A percentile compares a stretch with the other conserved stretches of the same genome.
phyloP scores from a whole-genome alignment of 2,797 vertebrate species.

The Botia kubotai region DNA sequence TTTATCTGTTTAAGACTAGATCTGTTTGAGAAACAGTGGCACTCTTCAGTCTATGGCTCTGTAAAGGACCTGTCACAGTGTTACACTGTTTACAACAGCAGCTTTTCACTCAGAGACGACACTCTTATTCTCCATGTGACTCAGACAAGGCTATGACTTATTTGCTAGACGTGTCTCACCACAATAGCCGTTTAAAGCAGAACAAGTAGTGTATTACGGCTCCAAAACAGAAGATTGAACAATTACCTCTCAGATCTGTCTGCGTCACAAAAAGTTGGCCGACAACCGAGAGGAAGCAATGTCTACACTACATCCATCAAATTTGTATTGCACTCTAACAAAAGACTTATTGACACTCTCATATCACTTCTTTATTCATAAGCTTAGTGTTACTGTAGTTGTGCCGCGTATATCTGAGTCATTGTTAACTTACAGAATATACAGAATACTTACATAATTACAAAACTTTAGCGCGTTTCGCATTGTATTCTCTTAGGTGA shows the following conservation, averaged over 20 bases:
- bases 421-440: background rate
- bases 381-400: background rate
- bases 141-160: conserved; percentile 49
- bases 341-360: background rate
- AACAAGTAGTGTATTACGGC: background rate
- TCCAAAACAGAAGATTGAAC: background rate
- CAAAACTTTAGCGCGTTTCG: background rate
- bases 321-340: background rate
- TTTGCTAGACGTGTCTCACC: conserved; percentile 34
- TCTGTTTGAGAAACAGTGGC: background rate
- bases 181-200: conserved; percentile 36
- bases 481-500: background rate
- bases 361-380: background rate
- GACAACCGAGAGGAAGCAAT: background rate
- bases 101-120: conserved; percentile 52
- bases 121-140: conserved; percentile 30
- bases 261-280: background rate
- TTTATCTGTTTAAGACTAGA: background rate
- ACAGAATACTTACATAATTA: background rate
- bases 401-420: too few species aligned
- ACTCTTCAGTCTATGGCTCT: conserved; percentile 6
- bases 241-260: background rate
- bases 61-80: conserved; percentile 52
- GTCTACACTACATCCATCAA: background rate
- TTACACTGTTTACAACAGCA: conserved; percentile 45